phyloP scores from a whole-genome alignment of 2,113 vertebrate species.

The Tonatia bakeri region DNA sequence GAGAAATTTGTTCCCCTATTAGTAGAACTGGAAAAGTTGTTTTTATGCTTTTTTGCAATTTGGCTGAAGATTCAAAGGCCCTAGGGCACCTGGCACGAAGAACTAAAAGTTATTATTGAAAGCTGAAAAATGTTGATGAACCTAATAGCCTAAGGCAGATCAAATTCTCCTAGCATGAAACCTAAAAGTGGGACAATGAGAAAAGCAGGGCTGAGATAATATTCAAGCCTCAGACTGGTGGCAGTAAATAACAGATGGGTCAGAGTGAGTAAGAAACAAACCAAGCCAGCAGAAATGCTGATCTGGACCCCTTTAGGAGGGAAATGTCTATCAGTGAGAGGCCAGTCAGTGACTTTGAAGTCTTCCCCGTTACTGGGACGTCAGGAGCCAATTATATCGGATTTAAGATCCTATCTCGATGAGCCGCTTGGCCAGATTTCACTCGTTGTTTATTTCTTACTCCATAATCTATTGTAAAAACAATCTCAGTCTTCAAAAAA shows the following conservation, averaged over 20 bases:
- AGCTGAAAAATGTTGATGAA: constrained; percentile 34
- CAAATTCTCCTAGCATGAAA: not conserved
- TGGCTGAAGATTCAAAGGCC: constrained; percentile 26
- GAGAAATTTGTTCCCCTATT: constrained; percentile 38
- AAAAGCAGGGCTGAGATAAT: not conserved
- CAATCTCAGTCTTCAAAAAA: not conserved
- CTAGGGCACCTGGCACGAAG: constrained; percentile 12
- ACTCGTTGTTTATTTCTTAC: not conserved
- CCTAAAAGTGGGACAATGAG: constrained; percentile 3
- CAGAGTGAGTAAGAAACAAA: not conserved
- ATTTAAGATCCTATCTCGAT: not conserved
- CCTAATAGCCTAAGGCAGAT: constrained; percentile 32
- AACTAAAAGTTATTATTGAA: constrained; percentile 45
- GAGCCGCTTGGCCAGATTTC: not conserved
- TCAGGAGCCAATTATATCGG: not conserved
- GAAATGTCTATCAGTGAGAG: not conserved
- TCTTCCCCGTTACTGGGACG: not conserved
- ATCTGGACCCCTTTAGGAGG: not conserved
- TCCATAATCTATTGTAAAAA: not conserved
- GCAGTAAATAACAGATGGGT: constrained; percentile 21
- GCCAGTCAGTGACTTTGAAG: not conserved
- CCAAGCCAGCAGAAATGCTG: not conserved
- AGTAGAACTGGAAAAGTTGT: constrained; percentile 20
- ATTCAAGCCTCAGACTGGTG: not conserved
- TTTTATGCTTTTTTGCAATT: constrained; percentile 46